phyloP scores from a whole-genome alignment of 2,888 invertebrate genomes.

The Rhagonycha fulva region DNA sequence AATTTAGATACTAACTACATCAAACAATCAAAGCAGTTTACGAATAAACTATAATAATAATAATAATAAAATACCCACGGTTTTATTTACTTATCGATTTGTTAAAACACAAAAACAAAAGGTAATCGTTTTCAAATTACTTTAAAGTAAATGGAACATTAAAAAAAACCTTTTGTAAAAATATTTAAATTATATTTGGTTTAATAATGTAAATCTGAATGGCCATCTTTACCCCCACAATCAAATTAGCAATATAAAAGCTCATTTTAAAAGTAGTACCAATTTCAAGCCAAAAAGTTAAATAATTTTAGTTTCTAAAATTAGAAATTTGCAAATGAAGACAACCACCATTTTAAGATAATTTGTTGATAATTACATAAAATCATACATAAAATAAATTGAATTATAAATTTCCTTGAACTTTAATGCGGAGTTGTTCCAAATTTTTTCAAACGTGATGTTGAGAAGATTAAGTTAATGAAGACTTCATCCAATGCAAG shows the following conservation, averaged over 20 bases:
- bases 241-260: not conserved
- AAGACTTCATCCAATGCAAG: not conserved
- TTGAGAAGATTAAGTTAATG: not conserved
- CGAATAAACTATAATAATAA: not conserved
- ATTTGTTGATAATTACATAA: slow-evolving; percentile 13
- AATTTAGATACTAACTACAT: too few species aligned
- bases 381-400: slow-evolving; percentile 24
- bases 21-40: too few species aligned
- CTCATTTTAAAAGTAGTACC: not conserved
- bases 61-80: too few species aligned
- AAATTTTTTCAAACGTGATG: not conserved
- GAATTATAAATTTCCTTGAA: slow-evolving; percentile 20
- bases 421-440: not conserved
- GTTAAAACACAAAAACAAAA: not conserved
- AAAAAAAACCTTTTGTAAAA: not conserved
- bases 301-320: not conserved
- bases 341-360: slow-evolving; percentile 4
- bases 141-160: not conserved
- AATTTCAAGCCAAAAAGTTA: not conserved
- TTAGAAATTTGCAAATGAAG: not conserved
- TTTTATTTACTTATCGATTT: not conserved
- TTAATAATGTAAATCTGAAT: not conserved
- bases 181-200: not conserved
- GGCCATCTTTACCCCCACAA: not conserved
- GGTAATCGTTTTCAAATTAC: not conserved